phyloP scores from a whole-genome alignment of 2,888 invertebrate species.

The Drosophila nr. medialis region DNA sequence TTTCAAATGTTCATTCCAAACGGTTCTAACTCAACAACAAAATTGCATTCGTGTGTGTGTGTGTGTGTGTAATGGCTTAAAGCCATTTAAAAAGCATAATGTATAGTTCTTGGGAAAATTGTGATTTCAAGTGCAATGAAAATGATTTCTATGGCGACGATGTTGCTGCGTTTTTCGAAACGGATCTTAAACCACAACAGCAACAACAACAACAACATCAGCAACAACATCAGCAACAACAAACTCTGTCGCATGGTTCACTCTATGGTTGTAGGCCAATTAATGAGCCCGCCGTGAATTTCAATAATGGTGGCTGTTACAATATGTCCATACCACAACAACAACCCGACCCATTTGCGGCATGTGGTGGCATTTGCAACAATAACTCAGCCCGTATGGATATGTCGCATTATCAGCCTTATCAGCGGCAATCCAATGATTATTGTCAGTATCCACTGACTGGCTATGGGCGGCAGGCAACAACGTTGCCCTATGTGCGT shows the following conservation, averaged over 20 bases:
- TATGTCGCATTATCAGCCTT: conserved; percentile 61
- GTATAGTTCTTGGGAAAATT: conserved; percentile 69
- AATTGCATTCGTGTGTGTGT: background rate
- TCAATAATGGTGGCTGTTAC: conserved; percentile 59
- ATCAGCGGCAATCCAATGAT: conserved; percentile 45
- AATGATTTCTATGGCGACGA: conserved; percentile 66
- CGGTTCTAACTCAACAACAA: conserved; percentile 21
- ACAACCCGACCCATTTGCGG: background rate
- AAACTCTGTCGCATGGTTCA: conserved; percentile 28
- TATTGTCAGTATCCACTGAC: conserved; percentile 22
- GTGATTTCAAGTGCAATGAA: conserved; percentile 66
- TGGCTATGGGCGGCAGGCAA: conserved; percentile 13
- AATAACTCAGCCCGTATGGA: conserved; percentile 24
- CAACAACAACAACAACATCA: conserved; percentile 8
- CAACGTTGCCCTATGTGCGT: conserved; percentile 19
- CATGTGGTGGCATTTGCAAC: conserved; percentile 12
- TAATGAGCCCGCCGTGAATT: conserved; percentile 68
- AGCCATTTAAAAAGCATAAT: conserved; percentile 38
- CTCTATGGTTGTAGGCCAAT: conserved; percentile 47
- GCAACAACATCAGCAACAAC: conserved; percentile 20
- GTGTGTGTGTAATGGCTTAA: conserved; percentile 43
- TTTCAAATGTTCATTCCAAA: conserved; percentile 54
- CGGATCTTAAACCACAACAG: conserved; percentile 47
- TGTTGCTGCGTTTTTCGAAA: conserved; percentile 45
- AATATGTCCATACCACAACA: conserved; percentile 13